Evolutionary conservation across 2,113 vertebrate genomes (phyloP).

Genomic region (Scomber colias): DNA sequence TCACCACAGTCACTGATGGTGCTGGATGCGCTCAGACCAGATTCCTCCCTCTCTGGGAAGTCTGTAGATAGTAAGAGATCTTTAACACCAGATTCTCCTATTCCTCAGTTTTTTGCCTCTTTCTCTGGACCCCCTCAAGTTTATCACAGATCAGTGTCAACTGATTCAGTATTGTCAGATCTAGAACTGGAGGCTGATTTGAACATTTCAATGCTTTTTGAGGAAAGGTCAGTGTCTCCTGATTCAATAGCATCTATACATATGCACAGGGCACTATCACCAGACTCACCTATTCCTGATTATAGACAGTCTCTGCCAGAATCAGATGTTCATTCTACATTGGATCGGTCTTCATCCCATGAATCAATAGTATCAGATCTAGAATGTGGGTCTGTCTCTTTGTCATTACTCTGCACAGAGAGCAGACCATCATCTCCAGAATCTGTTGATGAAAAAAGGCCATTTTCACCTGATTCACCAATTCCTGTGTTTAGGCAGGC

Average conservation of each 20-base stretch:
- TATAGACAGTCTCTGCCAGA: slow-evolving; percentile 29
- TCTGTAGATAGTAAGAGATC: slow-evolving; percentile 42
- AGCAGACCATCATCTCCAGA: slow-evolving; percentile 56
- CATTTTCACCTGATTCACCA: slow-evolving; percentile 50
- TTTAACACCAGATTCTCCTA: slow-evolving; percentile 66
- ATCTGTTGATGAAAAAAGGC: slow-evolving; percentile 50
- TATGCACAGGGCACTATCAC: slow-evolving; percentile 39
- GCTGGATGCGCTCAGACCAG: slow-evolving; percentile 9
- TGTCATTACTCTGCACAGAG: slow-evolving; percentile 20
- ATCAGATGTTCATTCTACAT: neutral
- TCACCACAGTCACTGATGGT: slow-evolving; percentile 35
- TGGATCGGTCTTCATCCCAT: slow-evolving; percentile 43
- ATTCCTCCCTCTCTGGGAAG: slow-evolving; percentile 47
- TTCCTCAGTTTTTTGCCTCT: slow-evolving; percentile 35
- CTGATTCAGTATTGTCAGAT: slow-evolving; percentile 50
- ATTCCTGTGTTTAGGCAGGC: slow-evolving; percentile 26
- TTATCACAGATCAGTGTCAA: slow-evolving; percentile 54
- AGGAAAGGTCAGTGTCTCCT: slow-evolving; percentile 54
- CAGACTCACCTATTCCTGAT: slow-evolving; percentile 56
- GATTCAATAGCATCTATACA: slow-evolving; percentile 56
- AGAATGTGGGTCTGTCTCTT: slow-evolving; percentile 8
- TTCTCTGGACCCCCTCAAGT: neutral
- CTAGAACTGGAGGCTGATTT: slow-evolving; percentile 32
- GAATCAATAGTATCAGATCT: slow-evolving; percentile 57
- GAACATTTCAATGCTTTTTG: neutral